A percentile compares a stretch with the other conserved stretches of the same genome.
phyloP scores from a whole-genome alignment of 2,113 vertebrate genomes.

The Galeopterus variegatus region DNA sequence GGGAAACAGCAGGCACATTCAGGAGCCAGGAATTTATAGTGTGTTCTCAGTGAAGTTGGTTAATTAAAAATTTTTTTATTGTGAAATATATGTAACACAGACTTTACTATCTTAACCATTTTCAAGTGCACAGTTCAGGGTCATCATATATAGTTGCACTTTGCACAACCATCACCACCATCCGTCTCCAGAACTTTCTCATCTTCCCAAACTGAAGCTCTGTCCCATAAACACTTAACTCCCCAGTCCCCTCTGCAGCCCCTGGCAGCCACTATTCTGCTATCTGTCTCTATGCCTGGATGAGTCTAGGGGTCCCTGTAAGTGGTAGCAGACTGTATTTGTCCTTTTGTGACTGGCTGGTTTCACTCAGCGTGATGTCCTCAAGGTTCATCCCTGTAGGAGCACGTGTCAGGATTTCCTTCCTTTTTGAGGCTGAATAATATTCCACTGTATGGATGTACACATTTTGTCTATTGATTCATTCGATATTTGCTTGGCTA shows the following conservation, averaged over 20 bases:
- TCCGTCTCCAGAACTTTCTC: not conserved
- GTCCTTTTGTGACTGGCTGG: not conserved
- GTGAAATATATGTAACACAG: accelerated
- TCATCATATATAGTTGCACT: not conserved
- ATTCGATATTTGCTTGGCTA: not conserved
- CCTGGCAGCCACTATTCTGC: accelerated
- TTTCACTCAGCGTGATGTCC: not conserved
- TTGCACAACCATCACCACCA: not conserved
- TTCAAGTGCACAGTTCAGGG: too few relatives aligned
- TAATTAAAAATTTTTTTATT: not conserved
- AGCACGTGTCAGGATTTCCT: not conserved
- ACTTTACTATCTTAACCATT: not conserved
- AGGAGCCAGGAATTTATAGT: not conserved
- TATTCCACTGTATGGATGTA: not conserved
- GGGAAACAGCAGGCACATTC: too few relatives aligned
- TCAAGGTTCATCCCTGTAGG: not conserved
- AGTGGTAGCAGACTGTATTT: too few relatives aligned
- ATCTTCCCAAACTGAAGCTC: not conserved
- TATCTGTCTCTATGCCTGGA: not conserved
- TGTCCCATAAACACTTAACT: accelerated
- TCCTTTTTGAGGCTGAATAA: not conserved
- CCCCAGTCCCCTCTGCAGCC: not conserved
- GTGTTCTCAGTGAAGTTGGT: not conserved
- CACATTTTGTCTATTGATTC: not conserved
- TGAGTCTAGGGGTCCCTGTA: not conserved